Evolutionary conservation across 2,888 invertebrate genomes (phyloP), one percentile per base, ranked within the genome.

Genomic region (Diaphora mendica): DNA sequence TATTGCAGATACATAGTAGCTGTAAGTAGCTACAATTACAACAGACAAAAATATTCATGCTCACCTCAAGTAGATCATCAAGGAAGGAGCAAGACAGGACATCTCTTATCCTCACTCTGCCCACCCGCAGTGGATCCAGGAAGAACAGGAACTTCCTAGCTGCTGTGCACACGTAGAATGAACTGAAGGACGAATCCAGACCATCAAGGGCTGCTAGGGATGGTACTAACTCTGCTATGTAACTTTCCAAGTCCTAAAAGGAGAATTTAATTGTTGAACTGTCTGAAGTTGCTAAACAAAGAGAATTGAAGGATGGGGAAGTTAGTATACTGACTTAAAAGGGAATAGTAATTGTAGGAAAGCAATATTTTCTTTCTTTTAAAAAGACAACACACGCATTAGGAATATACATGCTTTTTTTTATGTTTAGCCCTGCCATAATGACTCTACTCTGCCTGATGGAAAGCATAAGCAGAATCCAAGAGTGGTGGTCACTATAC

Each of bases 71-170:
- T 72, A 99, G 95, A 92, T 99, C 99, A 90, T 99, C 99, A 2
- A 99, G 93, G 93, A 99, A 98, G 67, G 98, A 98, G 90, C 98
- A 98, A 0, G 98, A 98, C 75, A 99, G 95, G 82, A 99, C 98
- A 89, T 99, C 99, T 72, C 98, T 96, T 84, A 99, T 99, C 85
- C 98, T 96, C 68, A 99, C 98, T 80, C 98, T 96, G 0, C 99
- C 99, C 0, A 98, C 98, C 78, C 98, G 96, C 79, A 99, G 92
- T 0, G 98, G 98, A 91, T 99, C 99, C 23, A 99, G 95, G 90
- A 99, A 99, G 95, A 99, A 99, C 86, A 99, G 97, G 94, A 99
- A 99, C 91, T 99, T 99, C 83, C 99, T 96, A 0, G 99, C 99
- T 4, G 99, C 99, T 0, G 99, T 99, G 90, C 99, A 99, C 33